phyloP scores from a whole-genome alignment of 2,888 invertebrate species.

The Xestobium rufovillosum region DNA sequence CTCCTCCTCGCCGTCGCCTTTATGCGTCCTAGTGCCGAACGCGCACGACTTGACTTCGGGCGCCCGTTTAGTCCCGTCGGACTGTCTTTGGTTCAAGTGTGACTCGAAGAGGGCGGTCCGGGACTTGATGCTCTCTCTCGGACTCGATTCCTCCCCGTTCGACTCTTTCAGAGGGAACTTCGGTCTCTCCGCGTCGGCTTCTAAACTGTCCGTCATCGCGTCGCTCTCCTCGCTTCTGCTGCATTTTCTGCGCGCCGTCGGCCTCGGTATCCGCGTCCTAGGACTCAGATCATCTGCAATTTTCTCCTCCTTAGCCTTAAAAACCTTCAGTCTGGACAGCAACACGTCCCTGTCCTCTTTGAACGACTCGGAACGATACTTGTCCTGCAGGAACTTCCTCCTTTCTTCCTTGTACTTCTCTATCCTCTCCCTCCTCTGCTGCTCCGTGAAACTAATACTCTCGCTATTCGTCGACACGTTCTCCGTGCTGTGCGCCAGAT shows the following conservation, averaged over 20 bases:
- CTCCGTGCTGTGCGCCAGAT: slow-evolving; percentile 36
- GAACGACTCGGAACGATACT: slow-evolving; percentile 77
- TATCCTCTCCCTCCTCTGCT: slow-evolving; percentile 69
- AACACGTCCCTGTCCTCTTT: slow-evolving; percentile 53
- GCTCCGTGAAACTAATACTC: slow-evolving; percentile 30
- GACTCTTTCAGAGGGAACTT: neutral
- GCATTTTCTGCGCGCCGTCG: slow-evolving; percentile 14
- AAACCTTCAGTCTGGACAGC: slow-evolving; percentile 43
- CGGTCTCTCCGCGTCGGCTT: slow-evolving; percentile 8
- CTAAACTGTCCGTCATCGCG: slow-evolving; percentile 16
- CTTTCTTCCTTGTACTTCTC: slow-evolving; percentile 88
- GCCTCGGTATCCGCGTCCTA: slow-evolving; percentile 11
- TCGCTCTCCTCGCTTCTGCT: slow-evolving; percentile 22
- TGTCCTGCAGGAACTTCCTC: slow-evolving; percentile 75
- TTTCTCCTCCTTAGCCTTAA: slow-evolving; percentile 29
- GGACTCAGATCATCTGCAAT: neutral
- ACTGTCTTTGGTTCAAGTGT: slow-evolving; percentile 1
- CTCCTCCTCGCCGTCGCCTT: slow-evolving; percentile 27
- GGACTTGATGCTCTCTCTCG: slow-evolving; percentile 26
- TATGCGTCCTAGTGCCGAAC: slow-evolving; percentile 19
- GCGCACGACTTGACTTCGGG: slow-evolving; percentile 12
- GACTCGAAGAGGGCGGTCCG: slow-evolving; percentile 34
- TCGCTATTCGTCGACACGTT: slow-evolving; percentile 25
- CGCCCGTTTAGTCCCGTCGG: neutral
- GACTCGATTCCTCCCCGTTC: slow-evolving; percentile 6